phyloP scores from a whole-genome alignment of 2,113 vertebrate genomes.

The Pollachius pollachius region DNA sequence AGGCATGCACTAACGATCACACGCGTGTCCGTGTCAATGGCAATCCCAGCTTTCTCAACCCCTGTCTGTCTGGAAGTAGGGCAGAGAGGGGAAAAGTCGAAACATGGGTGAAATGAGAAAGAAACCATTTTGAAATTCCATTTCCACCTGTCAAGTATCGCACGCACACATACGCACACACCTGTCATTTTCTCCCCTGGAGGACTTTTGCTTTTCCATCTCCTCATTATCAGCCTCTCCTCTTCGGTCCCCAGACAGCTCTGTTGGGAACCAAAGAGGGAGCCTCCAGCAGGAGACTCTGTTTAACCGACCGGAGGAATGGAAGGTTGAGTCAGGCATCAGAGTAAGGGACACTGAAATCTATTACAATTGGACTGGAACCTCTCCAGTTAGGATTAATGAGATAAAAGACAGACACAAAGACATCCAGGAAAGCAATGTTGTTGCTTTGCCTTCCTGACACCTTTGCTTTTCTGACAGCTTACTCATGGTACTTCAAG shows the following conservation, averaged over 20 bases:
- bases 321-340: background rate
- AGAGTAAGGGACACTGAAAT: background rate
- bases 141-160: background rate
- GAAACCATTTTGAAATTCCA: no score
- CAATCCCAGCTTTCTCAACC: background rate
- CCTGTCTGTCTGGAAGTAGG: background rate
- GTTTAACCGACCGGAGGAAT: slow-evolving; percentile 31
- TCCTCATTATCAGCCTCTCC: background rate
- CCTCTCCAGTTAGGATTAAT: no score
- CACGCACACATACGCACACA: background rate
- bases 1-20: slow-evolving; percentile 1
- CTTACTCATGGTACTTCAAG: no score
- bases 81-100: background rate
- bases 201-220: slow-evolving; percentile 21
- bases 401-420: no score
- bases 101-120: background rate
- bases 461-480: no score
- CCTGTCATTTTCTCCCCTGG: slow-evolving; percentile 29
- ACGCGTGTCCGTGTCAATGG: background rate
- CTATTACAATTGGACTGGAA: background rate
- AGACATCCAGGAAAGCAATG: no score
- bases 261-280: slow-evolving; percentile 29
- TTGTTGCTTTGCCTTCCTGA: no score
- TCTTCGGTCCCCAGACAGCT: slow-evolving; percentile 26
- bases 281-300: slow-evolving; percentile 32